Evolutionary conservation across 1,140 invertebrate genomes (phyloP), one percentile per base, ranked within the genome.

Genomic region (Calephelis nemesis): DNA sequence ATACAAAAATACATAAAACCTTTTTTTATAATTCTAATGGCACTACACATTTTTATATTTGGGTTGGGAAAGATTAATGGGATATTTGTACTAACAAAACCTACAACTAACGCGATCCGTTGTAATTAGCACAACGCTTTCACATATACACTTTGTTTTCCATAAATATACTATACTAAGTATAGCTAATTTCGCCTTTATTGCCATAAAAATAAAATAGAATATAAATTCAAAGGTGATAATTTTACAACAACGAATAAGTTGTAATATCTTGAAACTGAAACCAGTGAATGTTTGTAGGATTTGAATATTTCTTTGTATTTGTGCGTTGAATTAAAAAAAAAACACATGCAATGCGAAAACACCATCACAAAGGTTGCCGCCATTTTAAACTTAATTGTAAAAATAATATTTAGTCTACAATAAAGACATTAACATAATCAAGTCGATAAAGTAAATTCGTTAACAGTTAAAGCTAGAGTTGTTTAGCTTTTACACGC

Each of bases 201-300:
- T 58, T 58, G 54, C 54, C 54, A 58, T 58, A 58, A 58, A 49
- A 12, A 58, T 58, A 58, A 49, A 12, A 58, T 58, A 58, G 54
- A 30, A 58, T 58, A 58, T 58, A 58, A 40, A 58, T 58, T 58
- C 30, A 39, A 58, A 39, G 54, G 54, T 58, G 30, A 58, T 58
- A 58, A 39, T 39, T 39, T 58, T 5, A 58, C 54, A 39, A 58
- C 54, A 58, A 58, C 54, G 54, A 58, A 58, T 54, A 39, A 10
- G 9, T 54, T 9, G 52, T 54, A n/a, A 54, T 54, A 15, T 54
- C 52, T 54, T 54, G 15, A 19, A 52, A 19, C 13, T 30, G 52
- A 54, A 54, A 54, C 52, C 52, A 54, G 52, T 54, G 52, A 54
- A 19, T 54, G 52, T 54, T 30, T 9, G 11, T 4, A 54, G 7